Percentiles rank a stretch among this genome's conserved stretches.
Conservation (phyloP, 2,113 vertebrate species). For the Mobula birostris region DNA sequence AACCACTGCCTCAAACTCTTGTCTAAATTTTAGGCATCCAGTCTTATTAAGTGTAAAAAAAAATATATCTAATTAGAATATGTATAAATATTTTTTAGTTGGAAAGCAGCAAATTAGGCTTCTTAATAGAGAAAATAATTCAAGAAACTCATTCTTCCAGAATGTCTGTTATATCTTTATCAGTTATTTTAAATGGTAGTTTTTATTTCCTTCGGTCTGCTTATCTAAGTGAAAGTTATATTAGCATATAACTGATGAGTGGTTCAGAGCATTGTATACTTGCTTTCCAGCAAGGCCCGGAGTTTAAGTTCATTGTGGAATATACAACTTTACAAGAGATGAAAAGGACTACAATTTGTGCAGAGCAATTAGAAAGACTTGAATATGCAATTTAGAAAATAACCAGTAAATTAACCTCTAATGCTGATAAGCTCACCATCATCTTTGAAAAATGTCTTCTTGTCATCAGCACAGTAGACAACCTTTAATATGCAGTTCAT, state of each 20-base stretch:
- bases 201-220: conserved; percentile 23
- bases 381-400: conserved; percentile 38
- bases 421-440: neutral
- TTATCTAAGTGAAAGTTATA: conserved; percentile 31
- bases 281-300: conserved; percentile 27
- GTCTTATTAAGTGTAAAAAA: neutral
- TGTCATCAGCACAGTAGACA: conserved; percentile 19
- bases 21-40: neutral
- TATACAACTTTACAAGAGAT: conserved; percentile 27
- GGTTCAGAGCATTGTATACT: neutral
- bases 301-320: conserved; percentile 36
- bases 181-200: conserved; percentile 11
- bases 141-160: neutral
- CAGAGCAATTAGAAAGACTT: conserved; percentile 19
- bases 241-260: neutral
- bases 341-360: conserved; percentile 33
- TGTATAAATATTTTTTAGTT: neutral
- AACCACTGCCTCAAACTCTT: neutral
- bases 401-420: conserved; percentile 33
- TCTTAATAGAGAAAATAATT: neutral
- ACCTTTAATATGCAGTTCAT: conserved; percentile 26
- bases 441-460: conserved; percentile 13
- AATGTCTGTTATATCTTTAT: neutral
- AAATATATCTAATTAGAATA: neutral
- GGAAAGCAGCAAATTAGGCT: neutral